A percentile compares a stretch with the other conserved stretches of the same genome.
phyloP scores from a whole-genome alignment of 2,888 invertebrate genomes.

The Ormia ochracea region DNA sequence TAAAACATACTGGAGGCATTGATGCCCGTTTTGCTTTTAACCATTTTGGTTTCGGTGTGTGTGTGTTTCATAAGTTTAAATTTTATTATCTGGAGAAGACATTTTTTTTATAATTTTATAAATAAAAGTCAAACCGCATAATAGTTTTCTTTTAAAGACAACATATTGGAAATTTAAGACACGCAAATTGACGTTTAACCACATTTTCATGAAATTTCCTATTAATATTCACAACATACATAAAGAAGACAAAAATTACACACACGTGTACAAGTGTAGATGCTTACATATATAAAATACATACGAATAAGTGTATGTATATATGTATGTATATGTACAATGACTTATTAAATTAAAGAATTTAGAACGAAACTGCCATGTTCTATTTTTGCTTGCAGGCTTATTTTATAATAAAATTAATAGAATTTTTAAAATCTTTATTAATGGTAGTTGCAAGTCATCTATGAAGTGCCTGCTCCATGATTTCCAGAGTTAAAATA shows the following conservation, averaged over 20 bases:
- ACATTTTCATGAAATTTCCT: constrained; percentile 34
- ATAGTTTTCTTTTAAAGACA: constrained; percentile 46
- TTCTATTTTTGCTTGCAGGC: too few species aligned
- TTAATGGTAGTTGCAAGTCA: too few species aligned
- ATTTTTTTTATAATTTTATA: constrained; percentile 9
- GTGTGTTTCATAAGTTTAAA: background rate
- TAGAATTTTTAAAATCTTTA: too few species aligned
- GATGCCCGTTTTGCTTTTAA: constrained; percentile 11
- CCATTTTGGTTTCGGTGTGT: background rate
- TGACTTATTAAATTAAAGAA: too few species aligned
- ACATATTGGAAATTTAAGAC: constrained; percentile 48
- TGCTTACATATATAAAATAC: background rate
- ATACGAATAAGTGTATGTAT: background rate
- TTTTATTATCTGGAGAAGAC: constrained; percentile 40
- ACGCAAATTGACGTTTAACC: constrained; percentile 60
- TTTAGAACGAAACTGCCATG: too few species aligned
- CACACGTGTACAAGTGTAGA: background rate
- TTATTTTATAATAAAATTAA: too few species aligned
- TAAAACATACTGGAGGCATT: background rate
- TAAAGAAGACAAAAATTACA: background rate
- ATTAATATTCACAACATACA: constrained; percentile 21
- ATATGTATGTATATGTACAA: too few species aligned
- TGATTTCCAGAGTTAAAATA: too few species aligned
- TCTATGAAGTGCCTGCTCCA: too few species aligned
- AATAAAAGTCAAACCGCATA: constrained; percentile 49